Base-by-base conservation (phyloP, 1,140 invertebrate species). In the Oncopeltus fasciatus region DNA sequence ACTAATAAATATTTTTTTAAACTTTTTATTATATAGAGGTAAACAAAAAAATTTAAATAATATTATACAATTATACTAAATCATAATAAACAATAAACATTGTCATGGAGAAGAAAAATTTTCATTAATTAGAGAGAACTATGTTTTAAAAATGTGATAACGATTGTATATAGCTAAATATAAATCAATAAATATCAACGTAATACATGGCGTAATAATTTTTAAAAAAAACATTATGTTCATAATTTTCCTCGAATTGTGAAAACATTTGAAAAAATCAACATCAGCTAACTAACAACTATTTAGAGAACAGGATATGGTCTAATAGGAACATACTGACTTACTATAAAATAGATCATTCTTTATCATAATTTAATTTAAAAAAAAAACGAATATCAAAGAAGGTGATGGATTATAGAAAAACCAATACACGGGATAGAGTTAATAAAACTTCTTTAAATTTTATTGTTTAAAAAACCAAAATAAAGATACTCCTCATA, bases 251-350 rank as follows among this genome's bases (percentile, higher is more conserved):
- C 49, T 53, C 49, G 49, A 24, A 53, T 53, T 53, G 49, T 53
- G 49, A 53, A 16, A 53, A 53, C 21, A 53, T 16, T 24, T 53
- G 21, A 24, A 24, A 53, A 53, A 53, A 53, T 53, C 12, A 53
- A 53, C 49, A 24, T 27, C 24, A 24, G 47, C 49, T 53, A 53
- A 53, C 49, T 53, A 53, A 53, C 49, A 53, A 53, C 49, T 53
- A 53, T 53, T 53, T 24, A 53, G 49, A 53, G 49, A 53, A 53
- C 2, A 53, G 49, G 49, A 53, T 53, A 62, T 57, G 61, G 56
- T 51, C 61, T 62, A 62, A 62, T 62, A 62, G 61, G 61, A 62
- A 62, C 61, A 62, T 62, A 53, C 49, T 53, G 49, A 27, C 49
- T 24, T 53, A 53, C 49, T 53, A 53, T 53, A 53, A 53, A 53